Evolutionary conservation across 2,113 vertebrate genomes (phyloP).

Genomic region (Takifugu flavidus): DNA sequence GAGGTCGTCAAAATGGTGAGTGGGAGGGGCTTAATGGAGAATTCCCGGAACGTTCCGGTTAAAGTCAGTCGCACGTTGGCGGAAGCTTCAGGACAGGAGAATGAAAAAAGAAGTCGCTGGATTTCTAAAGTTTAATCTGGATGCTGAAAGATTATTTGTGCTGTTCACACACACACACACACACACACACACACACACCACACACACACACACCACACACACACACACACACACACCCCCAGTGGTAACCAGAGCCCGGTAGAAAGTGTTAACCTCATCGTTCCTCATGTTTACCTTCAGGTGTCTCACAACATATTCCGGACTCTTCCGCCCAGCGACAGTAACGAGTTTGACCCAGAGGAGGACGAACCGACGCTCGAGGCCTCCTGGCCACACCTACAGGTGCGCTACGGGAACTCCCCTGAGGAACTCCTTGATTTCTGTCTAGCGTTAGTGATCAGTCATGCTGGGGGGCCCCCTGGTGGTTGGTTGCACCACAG

Average conservation of each 20-base stretch:
- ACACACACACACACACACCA: no score
- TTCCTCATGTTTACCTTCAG: constrained; percentile 50
- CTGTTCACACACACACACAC: no score
- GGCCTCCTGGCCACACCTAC: constrained; percentile 98
- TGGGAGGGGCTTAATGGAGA: background rate
- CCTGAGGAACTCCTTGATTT: background rate
- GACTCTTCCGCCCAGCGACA: constrained; percentile 98
- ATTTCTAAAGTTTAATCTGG: background rate
- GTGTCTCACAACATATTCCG: constrained; percentile 99
- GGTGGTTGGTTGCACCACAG: background rate
- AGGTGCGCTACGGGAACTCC: constrained; percentile 71
- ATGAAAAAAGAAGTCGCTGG: no score
- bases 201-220: no score
- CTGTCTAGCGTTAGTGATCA: no score
- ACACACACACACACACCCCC: no score
- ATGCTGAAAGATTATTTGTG: no score
- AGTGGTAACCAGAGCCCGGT: background rate
- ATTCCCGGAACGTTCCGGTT: no score
- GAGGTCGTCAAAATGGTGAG: constrained; percentile 99
- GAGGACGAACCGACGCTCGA: constrained; percentile 98
- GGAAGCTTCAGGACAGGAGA: no score
- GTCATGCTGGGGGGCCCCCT: background rate
- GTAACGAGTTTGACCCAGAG: constrained; percentile 98
- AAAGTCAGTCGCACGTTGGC: no score
- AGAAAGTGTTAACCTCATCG: no score